A percentile compares a stretch with the other conserved stretches of the same genome.
phyloP scores from a whole-genome alignment of 2,113 vertebrate genomes.

The Ctenomys sociabilis region DNA sequence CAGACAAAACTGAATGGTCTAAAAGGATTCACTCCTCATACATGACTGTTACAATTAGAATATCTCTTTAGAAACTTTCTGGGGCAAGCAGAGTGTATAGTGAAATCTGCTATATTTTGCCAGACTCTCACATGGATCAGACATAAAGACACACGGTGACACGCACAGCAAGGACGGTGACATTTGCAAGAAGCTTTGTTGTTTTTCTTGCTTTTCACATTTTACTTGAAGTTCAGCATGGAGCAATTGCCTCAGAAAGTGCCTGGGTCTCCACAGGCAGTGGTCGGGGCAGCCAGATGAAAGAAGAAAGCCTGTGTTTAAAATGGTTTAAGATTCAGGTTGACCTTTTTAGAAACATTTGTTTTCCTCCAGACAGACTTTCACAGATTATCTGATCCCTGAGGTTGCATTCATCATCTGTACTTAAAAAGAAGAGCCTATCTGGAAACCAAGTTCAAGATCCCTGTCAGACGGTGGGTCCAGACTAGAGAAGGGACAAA shows the following conservation, averaged over 20 bases:
- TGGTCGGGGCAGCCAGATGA: background rate
- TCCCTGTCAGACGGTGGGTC: background rate
- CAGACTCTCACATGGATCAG: background rate
- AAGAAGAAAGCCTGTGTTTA: background rate
- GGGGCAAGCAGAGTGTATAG: background rate
- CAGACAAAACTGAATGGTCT: background rate
- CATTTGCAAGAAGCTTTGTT: background rate
- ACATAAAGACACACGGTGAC: background rate
- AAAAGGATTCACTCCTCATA: background rate
- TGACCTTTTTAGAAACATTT: conserved; percentile 7
- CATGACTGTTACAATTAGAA: background rate
- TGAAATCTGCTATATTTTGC: background rate
- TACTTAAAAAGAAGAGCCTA: background rate
- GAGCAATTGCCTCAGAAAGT: background rate
- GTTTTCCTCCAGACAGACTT: background rate
- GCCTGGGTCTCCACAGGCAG: background rate
- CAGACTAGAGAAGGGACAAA: background rate
- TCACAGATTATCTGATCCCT: background rate
- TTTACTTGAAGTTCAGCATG: background rate
- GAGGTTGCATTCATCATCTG: background rate
- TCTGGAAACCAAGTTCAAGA: background rate
- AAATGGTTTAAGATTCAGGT: background rate
- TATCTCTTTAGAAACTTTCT: background rate
- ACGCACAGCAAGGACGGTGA: background rate
- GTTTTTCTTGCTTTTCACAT: too few relatives aligned